A percentile compares a stretch with the other conserved stretches of the same genome.
These are phyloP conservation scores for Poecilia wingei DNA, from an alignment of 2,797 vertebrate genomes.

Conservation along the genomic window DNA sequence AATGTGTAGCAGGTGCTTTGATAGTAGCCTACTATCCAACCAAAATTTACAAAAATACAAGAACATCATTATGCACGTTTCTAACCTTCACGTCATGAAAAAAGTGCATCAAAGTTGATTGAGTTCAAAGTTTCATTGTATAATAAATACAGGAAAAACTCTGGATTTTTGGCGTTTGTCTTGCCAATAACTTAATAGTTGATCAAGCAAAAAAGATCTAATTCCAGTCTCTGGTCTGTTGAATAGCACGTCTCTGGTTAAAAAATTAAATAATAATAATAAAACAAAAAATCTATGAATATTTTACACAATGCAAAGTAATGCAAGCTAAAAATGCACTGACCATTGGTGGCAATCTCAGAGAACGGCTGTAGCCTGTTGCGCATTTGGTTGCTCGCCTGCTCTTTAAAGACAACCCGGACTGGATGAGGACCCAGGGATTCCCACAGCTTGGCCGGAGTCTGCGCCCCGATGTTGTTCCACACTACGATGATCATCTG, in stretches of 20 bases:
- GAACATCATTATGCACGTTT: background rate
- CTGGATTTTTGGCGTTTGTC: background rate
- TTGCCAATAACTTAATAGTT: background rate
- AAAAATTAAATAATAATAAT: background rate
- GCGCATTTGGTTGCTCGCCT: constrained; percentile 88
- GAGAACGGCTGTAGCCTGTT: constrained; percentile 90
- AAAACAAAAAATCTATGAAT: background rate
- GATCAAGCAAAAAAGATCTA: background rate
- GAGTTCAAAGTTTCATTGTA: background rate
- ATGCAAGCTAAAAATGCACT: constrained; percentile 23
- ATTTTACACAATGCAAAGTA: background rate
- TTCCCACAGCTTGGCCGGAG: constrained; percentile 87
- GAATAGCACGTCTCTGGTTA: background rate
- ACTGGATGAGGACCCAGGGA: constrained; percentile 91
- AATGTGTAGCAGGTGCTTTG: background rate
- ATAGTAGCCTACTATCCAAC: background rate
- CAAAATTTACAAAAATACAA: background rate
- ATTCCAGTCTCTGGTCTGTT: background rate
- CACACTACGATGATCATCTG: constrained; percentile 90
- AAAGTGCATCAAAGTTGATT: background rate
- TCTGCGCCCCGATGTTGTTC: constrained; percentile 90
- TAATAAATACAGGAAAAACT: background rate
- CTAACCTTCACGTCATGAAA: background rate
- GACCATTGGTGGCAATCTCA: constrained; percentile 90
- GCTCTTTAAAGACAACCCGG: constrained; percentile 90